phyloP scores from a whole-genome alignment of 1,140 invertebrate genomes.

The Pararge aegeria region DNA sequence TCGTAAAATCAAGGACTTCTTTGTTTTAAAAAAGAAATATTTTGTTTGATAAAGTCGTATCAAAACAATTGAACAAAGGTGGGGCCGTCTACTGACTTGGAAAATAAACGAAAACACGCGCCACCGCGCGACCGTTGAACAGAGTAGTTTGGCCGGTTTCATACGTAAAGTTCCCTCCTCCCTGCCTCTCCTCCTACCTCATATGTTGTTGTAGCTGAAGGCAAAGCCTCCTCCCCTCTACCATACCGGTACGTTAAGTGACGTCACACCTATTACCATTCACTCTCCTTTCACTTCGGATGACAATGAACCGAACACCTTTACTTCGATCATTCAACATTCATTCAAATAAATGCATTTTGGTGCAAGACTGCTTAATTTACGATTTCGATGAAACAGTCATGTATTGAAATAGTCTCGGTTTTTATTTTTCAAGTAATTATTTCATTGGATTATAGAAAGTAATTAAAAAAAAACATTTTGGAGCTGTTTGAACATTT shows the following conservation, averaged over 20 bases:
- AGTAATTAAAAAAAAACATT: too few species aligned
- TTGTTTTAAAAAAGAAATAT: background rate
- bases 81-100: slow-evolving; percentile 46
- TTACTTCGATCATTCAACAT: background rate
- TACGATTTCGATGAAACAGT: too few species aligned
- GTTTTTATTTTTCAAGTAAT: background rate
- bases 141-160: slow-evolving; percentile 75
- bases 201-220: slow-evolving; percentile 39
- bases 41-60: slow-evolving; percentile 26
- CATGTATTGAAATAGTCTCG: background rate
- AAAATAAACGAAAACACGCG: slow-evolving; percentile 68
- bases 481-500: too few species aligned
- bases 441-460: too few species aligned
- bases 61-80: slow-evolving; percentile 65
- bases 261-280: slow-evolving; percentile 20
- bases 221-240: slow-evolving; percentile 56
- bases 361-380: background rate
- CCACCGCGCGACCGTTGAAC: slow-evolving; percentile 69
- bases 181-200: slow-evolving; percentile 51
- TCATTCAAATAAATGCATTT: background rate
- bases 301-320: background rate
- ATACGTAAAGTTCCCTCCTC: slow-evolving; percentile 56
- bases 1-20: background rate
- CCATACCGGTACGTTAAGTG: slow-evolving; percentile 7
- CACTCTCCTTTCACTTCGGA: slow-evolving; percentile 29